Conservation (phyloP, 2,888 invertebrate species). For the Pyrocoelia pectoralis region DNA sequence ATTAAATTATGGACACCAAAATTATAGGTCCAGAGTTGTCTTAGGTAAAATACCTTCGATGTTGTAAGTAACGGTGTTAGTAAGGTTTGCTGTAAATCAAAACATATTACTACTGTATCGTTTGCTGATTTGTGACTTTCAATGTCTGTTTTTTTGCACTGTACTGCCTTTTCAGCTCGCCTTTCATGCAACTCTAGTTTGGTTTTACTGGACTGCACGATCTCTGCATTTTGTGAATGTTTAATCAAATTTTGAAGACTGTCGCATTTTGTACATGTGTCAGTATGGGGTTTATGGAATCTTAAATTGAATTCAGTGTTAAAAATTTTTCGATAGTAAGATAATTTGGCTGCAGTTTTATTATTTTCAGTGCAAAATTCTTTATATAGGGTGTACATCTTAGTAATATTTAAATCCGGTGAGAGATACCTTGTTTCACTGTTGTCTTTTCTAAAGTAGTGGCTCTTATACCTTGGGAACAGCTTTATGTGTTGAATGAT, state of each 20-base stretch:
- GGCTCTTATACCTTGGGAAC: conserved; percentile 8
- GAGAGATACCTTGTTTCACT: conserved; percentile 18
- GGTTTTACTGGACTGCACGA: neutral
- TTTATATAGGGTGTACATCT: conserved; percentile 26
- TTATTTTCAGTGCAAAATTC: conserved; percentile 25
- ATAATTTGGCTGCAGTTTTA: conserved; percentile 21
- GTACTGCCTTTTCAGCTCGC: neutral
- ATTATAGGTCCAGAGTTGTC: conserved; percentile 18
- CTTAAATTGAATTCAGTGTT: conserved; percentile 32
- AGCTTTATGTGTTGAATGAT: conserved; percentile 4
- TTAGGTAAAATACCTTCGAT: conserved; percentile 12
- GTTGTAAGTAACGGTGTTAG: conserved; percentile 14
- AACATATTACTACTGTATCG: conserved; percentile 16
- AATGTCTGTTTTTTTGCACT: conserved; percentile 12
- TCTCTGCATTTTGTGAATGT: conserved; percentile 3
- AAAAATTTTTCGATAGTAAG: conserved; percentile 22
- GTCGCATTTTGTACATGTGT: conserved; percentile 9
- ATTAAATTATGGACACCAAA: conserved; percentile 8
- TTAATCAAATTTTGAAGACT: conserved; percentile 10
- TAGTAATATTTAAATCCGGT: conserved; percentile 25
- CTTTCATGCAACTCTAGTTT: conserved; percentile 4
- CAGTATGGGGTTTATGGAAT: conserved; percentile 19
- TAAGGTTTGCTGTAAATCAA: conserved; percentile 16
- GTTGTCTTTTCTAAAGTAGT: conserved; percentile 25
- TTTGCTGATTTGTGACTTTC: neutral